Conservation (phyloP, 2,797 vertebrate genomes). For the Phoxinus dragarum region DNA sequence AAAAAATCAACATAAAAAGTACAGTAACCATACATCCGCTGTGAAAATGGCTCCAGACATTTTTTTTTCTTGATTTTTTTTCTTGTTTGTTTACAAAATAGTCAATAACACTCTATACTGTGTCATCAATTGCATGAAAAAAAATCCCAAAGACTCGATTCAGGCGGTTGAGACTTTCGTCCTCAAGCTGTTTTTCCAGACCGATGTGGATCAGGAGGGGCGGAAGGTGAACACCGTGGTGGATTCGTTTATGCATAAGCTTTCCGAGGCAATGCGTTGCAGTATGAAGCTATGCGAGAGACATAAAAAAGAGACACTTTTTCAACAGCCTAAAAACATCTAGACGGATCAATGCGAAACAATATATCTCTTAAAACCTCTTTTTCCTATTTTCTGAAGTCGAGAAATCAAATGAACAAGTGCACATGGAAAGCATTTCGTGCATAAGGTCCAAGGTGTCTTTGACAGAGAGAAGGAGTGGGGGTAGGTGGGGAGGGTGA, state of each 20-base stretch:
- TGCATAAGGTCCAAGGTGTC: slow-evolving; percentile 79
- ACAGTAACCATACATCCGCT: slow-evolving; percentile 67
- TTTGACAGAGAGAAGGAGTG: slow-evolving; percentile 55
- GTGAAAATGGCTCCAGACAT: slow-evolving; percentile 68
- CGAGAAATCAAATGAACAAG: slow-evolving; percentile 64
- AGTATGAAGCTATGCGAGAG: slow-evolving; percentile 68
- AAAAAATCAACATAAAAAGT: slow-evolving; percentile 57
- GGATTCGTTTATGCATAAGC: slow-evolving; percentile 77
- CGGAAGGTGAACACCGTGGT: slow-evolving; percentile 66
- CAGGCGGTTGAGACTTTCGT: slow-evolving; percentile 62
- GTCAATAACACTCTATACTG: slow-evolving; percentile 70
- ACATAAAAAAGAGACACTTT: slow-evolving; percentile 63
- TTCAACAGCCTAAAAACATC: slow-evolving; percentile 69
- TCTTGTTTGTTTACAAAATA: slow-evolving; percentile 70
- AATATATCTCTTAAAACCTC: slow-evolving; percentile 62
- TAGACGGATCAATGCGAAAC: slow-evolving; percentile 67
- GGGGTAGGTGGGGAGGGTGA: not conserved
- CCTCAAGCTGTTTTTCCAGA: slow-evolving; percentile 64
- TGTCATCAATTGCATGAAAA: slow-evolving; percentile 75
- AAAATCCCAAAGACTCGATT: slow-evolving; percentile 65
- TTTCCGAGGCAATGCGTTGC: slow-evolving; percentile 73
- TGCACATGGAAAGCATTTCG: slow-evolving; percentile 76
- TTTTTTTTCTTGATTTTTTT: slow-evolving; percentile 57
- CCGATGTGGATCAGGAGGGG: slow-evolving; percentile 65
- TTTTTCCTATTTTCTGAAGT: slow-evolving; percentile 68